These are phyloP conservation scores for Agonum fuliginosum DNA, from an alignment of 2,888 invertebrate genomes.

Conservation along the genomic window DNA sequence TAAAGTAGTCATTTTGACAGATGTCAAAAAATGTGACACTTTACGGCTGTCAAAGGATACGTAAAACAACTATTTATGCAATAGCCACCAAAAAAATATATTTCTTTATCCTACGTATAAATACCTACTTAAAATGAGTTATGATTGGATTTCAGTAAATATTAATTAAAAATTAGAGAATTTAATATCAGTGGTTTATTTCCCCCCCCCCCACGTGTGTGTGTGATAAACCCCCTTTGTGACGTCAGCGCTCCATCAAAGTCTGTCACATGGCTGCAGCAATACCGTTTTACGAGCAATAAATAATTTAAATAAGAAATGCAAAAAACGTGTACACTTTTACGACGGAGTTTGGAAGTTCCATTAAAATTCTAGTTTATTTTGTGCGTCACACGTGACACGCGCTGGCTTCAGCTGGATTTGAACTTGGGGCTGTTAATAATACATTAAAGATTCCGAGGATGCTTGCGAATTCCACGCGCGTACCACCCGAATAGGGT, in stretches of 20 bases:
- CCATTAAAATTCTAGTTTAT: constrained; percentile 57
- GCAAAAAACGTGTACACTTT: constrained; percentile 59
- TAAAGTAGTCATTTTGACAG: no score
- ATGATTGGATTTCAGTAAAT: no score
- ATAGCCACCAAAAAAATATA: no score
- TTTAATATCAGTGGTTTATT: no score
- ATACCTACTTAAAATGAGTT: no score
- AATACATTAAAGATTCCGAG: constrained; percentile 26
- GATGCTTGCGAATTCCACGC: constrained; percentile 5
- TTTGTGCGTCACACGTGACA: constrained; percentile 45
- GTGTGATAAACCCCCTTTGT: no score
- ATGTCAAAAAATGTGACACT: no score
- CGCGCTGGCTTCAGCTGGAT: background rate
- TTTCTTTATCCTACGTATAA: no score
- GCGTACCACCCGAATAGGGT: background rate
- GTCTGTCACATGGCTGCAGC: background rate
- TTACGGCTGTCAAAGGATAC: no score
- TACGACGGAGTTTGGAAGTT: constrained; percentile 32
- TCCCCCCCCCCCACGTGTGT: no score
- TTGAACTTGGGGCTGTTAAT: constrained; percentile 17
- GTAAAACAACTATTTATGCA: no score
- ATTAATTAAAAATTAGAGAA: no score
- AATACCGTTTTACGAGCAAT: constrained; percentile 51
- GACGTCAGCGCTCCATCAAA: background rate
- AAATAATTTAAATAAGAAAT: constrained; percentile 59